These are phyloP conservation scores for Chloroclystis v-ata DNA, from an alignment of 2,888 invertebrate species.

Conservation along the genomic window DNA sequence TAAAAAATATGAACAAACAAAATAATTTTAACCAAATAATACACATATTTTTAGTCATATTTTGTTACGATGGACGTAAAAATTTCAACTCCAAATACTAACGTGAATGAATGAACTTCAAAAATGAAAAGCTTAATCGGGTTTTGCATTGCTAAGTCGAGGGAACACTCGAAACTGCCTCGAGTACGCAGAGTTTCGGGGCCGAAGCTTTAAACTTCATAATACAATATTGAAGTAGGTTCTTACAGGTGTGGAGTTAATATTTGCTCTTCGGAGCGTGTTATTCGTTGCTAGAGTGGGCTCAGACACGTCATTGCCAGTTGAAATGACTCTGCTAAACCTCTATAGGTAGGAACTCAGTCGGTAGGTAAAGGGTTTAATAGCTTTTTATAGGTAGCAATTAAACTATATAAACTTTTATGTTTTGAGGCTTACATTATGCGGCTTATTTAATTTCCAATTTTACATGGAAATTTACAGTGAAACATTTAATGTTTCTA, in stretches of 20 bases:
- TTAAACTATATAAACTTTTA: no score
- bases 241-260: slow-evolving; percentile 4
- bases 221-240: slow-evolving; percentile 4
- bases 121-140: background rate
- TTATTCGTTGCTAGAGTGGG: background rate
- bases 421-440: no score
- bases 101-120: background rate
- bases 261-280: slow-evolving; percentile 6
- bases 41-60: no score
- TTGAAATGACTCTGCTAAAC: background rate
- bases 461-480: no score
- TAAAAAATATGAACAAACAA: no score
- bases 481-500: no score
- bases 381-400: no score
- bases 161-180: background rate
- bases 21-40: no score
- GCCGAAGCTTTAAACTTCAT: background rate
- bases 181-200: background rate
- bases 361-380: no score
- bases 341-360: no score
- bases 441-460: no score
- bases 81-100: background rate
- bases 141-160: slow-evolving; percentile 1
- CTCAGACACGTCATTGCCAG: slow-evolving; percentile 1
- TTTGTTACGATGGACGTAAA: background rate